These are phyloP conservation scores for Neogobius melanostomus DNA, from an alignment of 2,113 vertebrate genomes.

Conservation along the genomic window DNA sequence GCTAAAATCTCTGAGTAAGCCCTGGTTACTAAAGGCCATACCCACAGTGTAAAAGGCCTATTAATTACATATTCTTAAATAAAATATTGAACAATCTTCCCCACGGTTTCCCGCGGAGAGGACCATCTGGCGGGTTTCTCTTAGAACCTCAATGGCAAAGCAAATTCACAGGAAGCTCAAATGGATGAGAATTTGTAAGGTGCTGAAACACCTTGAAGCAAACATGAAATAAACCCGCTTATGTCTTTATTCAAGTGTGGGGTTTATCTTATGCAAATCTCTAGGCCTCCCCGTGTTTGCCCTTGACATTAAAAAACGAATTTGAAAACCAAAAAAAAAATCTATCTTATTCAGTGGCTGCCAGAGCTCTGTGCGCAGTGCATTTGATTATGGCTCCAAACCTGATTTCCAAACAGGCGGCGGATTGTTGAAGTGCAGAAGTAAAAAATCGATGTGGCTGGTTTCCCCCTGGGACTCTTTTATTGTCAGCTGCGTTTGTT, in stretches of 20 bases:
- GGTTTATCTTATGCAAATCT: background rate
- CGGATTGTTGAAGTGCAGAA: constrained; percentile 32
- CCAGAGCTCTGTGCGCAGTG: constrained; percentile 3
- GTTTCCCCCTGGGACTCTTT: constrained; percentile 31
- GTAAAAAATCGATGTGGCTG: constrained; percentile 38
- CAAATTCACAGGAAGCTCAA: constrained; percentile 22
- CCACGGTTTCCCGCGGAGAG: constrained; percentile 14
- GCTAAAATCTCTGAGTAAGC: background rate
- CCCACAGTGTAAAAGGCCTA: background rate
- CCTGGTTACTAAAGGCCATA: background rate
- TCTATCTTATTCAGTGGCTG: constrained; percentile 5
- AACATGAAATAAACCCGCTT: constrained; percentile 25
- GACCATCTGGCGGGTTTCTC: constrained; percentile 6
- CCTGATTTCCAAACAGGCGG: constrained; percentile 32
- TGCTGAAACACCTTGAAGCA: constrained; percentile 3
- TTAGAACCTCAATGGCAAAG: constrained; percentile 1
- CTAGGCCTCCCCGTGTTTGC: background rate
- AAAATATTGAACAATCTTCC: constrained; percentile 25
- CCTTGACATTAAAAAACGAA: constrained; percentile 35
- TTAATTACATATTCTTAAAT: constrained; percentile 26
- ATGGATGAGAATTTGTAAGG: constrained; percentile 20
- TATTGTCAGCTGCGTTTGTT: constrained; percentile 42
- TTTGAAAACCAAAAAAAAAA: background rate
- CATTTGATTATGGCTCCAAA: constrained; percentile 24
- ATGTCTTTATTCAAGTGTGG: constrained; percentile 19